These are phyloP conservation scores for Caenorhabditis afra DNA, from an alignment of 2,888 invertebrate species.

Conservation along the genomic window DNA sequence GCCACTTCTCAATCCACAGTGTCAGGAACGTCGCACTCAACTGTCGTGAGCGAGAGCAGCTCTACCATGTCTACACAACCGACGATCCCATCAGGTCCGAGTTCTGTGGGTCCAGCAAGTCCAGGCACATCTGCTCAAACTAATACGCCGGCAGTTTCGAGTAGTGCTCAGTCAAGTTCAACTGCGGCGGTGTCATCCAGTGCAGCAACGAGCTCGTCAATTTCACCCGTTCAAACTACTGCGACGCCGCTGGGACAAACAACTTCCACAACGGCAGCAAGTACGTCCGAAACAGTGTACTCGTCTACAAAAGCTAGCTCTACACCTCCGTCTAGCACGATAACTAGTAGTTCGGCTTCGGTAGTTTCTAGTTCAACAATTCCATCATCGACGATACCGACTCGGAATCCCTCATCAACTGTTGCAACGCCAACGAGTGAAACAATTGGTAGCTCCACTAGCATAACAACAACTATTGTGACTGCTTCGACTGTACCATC, in stretches of 20 bases:
- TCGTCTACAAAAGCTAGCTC: slow-evolving; percentile 2
- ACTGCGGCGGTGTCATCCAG: neutral
- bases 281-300: neutral
- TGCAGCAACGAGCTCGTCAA: neutral
- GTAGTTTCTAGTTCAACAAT: slow-evolving; percentile 10
- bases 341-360: slow-evolving; percentile 4
- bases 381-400: neutral
- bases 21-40: too few relatives aligned
- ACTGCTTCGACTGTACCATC: slow-evolving; percentile 14
- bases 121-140: neutral
- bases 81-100: too few relatives aligned
- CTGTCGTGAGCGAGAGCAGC: too few relatives aligned
- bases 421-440: too few relatives aligned
- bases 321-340: neutral
- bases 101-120: neutral
- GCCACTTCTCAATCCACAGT: neutral
- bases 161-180: neutral
- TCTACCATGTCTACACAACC: too few relatives aligned
- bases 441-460: neutral
- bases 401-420: slow-evolving; percentile 2
- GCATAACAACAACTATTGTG: too few relatives aligned
- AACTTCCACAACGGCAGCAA: neutral
- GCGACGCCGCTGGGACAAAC: too few relatives aligned
- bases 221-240: neutral
- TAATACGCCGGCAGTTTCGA: too few relatives aligned